Conservation (phyloP, 1,140 invertebrate species). For the Anastatus disparis region DNA sequence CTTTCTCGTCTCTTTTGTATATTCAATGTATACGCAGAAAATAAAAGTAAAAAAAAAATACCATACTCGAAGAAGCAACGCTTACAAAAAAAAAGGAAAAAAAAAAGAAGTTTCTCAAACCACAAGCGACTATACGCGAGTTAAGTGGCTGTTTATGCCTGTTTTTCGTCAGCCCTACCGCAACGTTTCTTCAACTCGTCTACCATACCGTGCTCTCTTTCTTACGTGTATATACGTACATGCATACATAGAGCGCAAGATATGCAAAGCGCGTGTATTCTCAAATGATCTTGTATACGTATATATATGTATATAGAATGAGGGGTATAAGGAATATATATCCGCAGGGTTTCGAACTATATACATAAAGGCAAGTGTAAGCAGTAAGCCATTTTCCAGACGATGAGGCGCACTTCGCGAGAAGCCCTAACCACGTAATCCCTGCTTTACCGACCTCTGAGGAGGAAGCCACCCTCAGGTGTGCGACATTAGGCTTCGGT, state of each 20-base stretch:
- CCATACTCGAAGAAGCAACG: neutral
- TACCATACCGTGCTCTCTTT: neutral
- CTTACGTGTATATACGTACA: neutral
- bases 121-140: slow-evolving; percentile 20
- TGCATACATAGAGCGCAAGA: neutral
- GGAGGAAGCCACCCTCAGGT: slow-evolving; percentile 61
- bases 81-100: neutral
- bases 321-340: neutral
- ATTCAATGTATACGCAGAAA: slow-evolving; percentile 1
- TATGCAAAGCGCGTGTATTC: neutral
- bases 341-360: slow-evolving; percentile 17
- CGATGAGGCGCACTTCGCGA: slow-evolving; percentile 68
- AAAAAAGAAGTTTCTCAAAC: neutral
- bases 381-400: slow-evolving; percentile 69
- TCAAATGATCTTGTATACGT: neutral
- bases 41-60: neutral
- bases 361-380: slow-evolving; percentile 58
- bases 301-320: neutral
- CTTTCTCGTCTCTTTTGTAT: neutral
- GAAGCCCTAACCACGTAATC: slow-evolving; percentile 66
- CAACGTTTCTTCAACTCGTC: too few species aligned
- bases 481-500: slow-evolving; percentile 57
- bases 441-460: slow-evolving; percentile 59
- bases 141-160: slow-evolving; percentile 32
- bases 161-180: slow-evolving; percentile 19